Evolutionary conservation across 2,797 vertebrate genomes (phyloP), one percentile per base, ranked within the genome.

Genomic region (Acrossocheilus wenchowensis): DNA sequence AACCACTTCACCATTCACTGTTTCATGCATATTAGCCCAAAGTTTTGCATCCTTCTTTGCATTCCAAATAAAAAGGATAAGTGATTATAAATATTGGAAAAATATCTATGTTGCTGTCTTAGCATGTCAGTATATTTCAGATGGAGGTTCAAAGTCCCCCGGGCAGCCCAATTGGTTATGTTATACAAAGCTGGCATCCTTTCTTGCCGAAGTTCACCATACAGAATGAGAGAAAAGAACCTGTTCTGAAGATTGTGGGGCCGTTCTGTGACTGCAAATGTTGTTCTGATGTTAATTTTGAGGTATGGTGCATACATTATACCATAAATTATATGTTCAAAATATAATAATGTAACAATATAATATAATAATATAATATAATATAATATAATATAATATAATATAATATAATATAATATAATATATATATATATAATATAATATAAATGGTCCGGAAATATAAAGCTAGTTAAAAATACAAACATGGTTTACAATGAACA

Each of bases 111-210:
- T 78, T 52, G 2, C 52, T 26, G 23, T 45, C 17, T 71, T 19
- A 39, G 7, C 19, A 21, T 54, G 57, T 81, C 12, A n/a, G 43
- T 34, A 71, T 77, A 64, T 74, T 89, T 71, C 71, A 97, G 96
- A 71, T 98, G 81, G 96, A 97, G 91, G 94, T 97, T 45, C 95
- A 96, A 79, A 94, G 94, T 0, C 96, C 96, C 8, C 96, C 95
- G 12, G 96, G 96, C 5, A 90, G 48, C 15, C 88, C 93, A 41
- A 81, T 96, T 26, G 97, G 96, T 43, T 97, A 95, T 0, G 86
- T 97, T 21, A 89, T 88, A 2, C 96, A 97, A 86, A 90, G 92
- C 73, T 97, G 97, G 96, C 93, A 96, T 88, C 83, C 92, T 19
- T 96, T 91, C 86, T 86, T 95, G 64, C 96, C 96, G 0, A 95